Evolutionary conservation across 2,888 invertebrate species (phyloP).

Genomic region (Lithosia quadra): DNA sequence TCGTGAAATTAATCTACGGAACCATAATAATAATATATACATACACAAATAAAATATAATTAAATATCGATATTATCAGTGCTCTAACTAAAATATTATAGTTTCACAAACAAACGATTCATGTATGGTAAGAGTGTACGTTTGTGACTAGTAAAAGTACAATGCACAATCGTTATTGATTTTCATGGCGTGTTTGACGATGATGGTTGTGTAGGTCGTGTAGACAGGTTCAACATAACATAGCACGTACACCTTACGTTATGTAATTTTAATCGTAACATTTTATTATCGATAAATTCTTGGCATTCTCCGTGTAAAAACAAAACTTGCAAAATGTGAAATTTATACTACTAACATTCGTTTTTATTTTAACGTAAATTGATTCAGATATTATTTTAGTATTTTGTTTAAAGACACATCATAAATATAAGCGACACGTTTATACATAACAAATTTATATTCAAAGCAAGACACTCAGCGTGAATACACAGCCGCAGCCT

Average conservation of each 20-base stretch:
- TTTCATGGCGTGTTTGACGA: constrained; percentile 62
- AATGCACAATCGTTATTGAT: constrained; percentile 58
- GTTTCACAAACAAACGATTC: constrained; percentile 43
- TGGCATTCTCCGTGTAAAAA: constrained; percentile 48
- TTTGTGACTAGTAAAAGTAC: constrained; percentile 49
- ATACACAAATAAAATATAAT: constrained; percentile 33
- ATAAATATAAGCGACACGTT: constrained; percentile 6
- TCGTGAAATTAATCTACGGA: constrained; percentile 35
- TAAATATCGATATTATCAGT: constrained; percentile 43
- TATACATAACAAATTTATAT: constrained; percentile 16
- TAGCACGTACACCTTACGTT: constrained; percentile 44
- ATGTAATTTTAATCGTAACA: constrained; percentile 39
- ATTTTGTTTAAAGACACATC: constrained; percentile 9
- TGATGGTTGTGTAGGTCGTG: constrained; percentile 59
- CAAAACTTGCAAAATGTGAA: constrained; percentile 37
- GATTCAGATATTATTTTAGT: constrained; percentile 3
- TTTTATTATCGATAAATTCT: constrained; percentile 36
- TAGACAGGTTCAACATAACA: constrained; percentile 37
- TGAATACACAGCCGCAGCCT: constrained; percentile 65
- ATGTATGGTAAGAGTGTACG: constrained; percentile 35
- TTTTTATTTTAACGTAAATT: constrained; percentile 29
- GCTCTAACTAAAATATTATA: constrained; percentile 45
- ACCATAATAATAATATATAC: constrained; percentile 22
- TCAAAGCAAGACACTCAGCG: constrained; percentile 62
- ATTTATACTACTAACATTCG: constrained; percentile 39